Conservation (phyloP, 2,797 vertebrate genomes). For the Schizothorax lantsangensis region DNA sequence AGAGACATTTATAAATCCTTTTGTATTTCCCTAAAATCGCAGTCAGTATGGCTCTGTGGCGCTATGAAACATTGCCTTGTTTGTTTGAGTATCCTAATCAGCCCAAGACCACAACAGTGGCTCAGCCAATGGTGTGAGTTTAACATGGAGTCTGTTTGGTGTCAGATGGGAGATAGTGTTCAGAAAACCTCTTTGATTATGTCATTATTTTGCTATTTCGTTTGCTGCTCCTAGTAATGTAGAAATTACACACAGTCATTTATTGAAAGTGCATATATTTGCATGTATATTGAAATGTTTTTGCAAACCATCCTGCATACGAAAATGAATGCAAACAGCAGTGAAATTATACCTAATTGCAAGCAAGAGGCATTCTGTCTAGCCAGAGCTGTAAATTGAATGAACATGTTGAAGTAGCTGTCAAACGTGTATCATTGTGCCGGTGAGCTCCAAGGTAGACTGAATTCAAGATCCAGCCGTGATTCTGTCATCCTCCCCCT, state of each 20-base stretch:
- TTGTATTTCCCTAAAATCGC: neutral
- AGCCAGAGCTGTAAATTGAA: conserved; percentile 1
- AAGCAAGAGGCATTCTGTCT: conserved; percentile 1
- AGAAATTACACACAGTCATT: conserved; percentile 22
- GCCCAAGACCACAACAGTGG: neutral
- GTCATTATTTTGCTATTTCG: neutral
- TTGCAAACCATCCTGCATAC: conserved; percentile 14
- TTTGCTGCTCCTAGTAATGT: neutral
- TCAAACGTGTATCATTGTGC: conserved; percentile 5
- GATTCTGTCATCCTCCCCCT: conserved; percentile 70
- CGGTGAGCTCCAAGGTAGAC: conserved; percentile 54
- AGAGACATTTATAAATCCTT: conserved; percentile 33
- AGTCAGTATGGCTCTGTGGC: neutral
- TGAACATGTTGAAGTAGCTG: conserved; percentile 7
- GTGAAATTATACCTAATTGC: conserved; percentile 18
- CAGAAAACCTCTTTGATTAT: conserved; percentile 1
- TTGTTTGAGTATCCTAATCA: conserved; percentile 59
- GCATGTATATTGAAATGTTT: conserved; percentile 16
- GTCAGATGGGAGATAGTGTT: neutral
- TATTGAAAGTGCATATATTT: conserved; percentile 30
- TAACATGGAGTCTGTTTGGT: conserved; percentile 45
- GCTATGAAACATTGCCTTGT: neutral
- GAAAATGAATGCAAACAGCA: conserved; percentile 42
- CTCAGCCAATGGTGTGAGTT: conserved; percentile 27
- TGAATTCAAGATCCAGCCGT: conserved; percentile 74